These are phyloP conservation scores for Ficedula albicollis DNA, from an alignment of 2,797 vertebrate species.

Conservation along the genomic window DNA sequence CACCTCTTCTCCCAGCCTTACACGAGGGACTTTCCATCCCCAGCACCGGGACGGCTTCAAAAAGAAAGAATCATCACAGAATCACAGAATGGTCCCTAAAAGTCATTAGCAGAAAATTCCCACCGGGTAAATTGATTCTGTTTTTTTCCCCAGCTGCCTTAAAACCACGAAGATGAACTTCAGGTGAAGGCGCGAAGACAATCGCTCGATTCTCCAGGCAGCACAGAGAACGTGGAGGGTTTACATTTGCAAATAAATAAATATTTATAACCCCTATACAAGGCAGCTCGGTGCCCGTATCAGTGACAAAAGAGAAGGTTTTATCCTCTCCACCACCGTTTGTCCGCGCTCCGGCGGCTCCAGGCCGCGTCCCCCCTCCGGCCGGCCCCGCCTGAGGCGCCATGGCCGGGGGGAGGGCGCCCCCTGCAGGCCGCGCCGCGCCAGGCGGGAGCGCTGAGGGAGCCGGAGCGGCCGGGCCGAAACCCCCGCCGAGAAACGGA, in stretches of 20 bases:
- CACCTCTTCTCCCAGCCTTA: not conserved
- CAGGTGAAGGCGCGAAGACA: not conserved
- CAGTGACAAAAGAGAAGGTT: not conserved
- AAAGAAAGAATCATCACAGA: not conserved
- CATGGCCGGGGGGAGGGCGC: not conserved
- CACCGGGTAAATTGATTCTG: not conserved
- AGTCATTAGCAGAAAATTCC: not conserved
- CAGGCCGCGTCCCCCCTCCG: not conserved
- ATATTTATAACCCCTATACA: not conserved
- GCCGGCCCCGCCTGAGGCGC: not conserved
- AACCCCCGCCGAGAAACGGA: fast-evolving
- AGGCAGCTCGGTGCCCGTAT: not conserved
- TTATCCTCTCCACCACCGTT: not conserved
- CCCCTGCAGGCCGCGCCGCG: constrained; percentile 1
- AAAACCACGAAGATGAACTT: not conserved
- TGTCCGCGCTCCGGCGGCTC: fast-evolving
- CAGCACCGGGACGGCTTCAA: not conserved
- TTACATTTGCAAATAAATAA: not conserved
- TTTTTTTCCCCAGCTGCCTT: not conserved
- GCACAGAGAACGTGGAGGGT: fast-evolving
- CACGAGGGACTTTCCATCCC: fast-evolving
- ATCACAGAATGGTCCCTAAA: not conserved
- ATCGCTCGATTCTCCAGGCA: not conserved
- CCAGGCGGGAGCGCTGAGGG: not conserved
- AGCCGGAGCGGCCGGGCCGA: fast-evolving